phyloP scores from a whole-genome alignment of 2,113 vertebrate genomes.

The Varanus komodoensis region DNA sequence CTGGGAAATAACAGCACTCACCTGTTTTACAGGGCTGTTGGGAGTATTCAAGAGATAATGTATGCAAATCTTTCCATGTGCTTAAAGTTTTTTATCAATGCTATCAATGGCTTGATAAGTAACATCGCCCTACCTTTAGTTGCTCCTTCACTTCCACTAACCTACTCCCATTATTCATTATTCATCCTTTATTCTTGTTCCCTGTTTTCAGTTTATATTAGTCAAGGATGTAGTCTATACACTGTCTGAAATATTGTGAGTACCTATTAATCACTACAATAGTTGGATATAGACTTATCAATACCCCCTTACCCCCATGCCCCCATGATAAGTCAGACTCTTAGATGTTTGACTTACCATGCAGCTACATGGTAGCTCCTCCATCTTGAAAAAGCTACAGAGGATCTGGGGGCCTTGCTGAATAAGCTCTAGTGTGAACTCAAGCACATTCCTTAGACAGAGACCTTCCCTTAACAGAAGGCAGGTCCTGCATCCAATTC shows the following conservation, averaged over 20 bases:
- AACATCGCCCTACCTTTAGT: not conserved
- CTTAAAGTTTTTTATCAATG: not conserved
- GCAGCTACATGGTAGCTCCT: not conserved
- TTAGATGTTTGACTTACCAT: not conserved
- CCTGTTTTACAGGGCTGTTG: not conserved
- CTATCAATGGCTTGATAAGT: no score
- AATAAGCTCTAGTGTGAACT: no score
- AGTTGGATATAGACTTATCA: not conserved
- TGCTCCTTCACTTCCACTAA: not conserved
- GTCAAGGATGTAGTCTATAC: not conserved
- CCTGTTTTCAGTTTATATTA: not conserved
- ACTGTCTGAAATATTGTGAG: not conserved
- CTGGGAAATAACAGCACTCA: not conserved
- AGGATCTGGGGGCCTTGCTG: no score
- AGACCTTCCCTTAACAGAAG: no score
- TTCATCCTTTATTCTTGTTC: not conserved
- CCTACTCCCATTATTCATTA: not conserved
- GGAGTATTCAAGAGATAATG: not conserved
- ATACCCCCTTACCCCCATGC: not conserved
- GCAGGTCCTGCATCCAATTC: no score
- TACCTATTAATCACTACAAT: not conserved
- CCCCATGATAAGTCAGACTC: no score
- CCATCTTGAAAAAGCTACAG: no score
- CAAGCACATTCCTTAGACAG: no score
- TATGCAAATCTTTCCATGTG: not conserved